Conservation (phyloP, 1,140 invertebrate species). For the Calliphora vicina region DNA sequence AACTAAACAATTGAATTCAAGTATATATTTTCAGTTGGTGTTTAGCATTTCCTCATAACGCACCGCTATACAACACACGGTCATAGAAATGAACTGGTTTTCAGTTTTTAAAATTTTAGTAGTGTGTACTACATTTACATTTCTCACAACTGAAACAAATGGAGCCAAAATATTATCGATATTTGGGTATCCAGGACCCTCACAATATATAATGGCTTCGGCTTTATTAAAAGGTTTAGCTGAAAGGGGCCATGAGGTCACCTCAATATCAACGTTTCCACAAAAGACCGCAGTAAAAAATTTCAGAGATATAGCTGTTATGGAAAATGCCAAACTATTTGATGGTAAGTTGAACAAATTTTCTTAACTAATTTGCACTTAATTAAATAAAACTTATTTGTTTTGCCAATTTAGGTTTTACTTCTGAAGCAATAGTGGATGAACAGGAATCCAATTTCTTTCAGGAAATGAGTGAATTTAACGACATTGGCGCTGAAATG, state of each 20-base stretch:
- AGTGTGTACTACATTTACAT: neutral
- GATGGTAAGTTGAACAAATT: slow-evolving; percentile 41
- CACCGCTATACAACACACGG: neutral
- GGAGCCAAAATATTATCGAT: slow-evolving; percentile 51
- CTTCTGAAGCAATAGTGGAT: neutral
- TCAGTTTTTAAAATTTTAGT: neutral
- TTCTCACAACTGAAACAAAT: neutral
- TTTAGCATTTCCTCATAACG: neutral
- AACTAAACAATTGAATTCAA: no score
- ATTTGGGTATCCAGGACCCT: slow-evolving; percentile 53
- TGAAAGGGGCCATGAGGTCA: slow-evolving; percentile 72
- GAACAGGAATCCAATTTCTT: neutral
- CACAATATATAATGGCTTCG: slow-evolving; percentile 54
- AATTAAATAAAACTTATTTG: neutral
- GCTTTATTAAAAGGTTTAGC: slow-evolving; percentile 73
- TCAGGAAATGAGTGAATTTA: neutral
- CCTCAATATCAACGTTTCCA: slow-evolving; percentile 73
- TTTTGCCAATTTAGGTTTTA: neutral
- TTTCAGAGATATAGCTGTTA: slow-evolving; percentile 49
- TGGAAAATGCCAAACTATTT: slow-evolving; percentile 46
- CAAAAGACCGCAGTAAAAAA: slow-evolving; percentile 56
- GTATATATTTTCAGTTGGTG: neutral
- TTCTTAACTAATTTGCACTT: neutral
- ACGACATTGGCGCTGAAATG: neutral
- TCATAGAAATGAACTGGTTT: neutral